phyloP scores from a whole-genome alignment of 2,888 invertebrate species.

The Oeneis ivallda region DNA sequence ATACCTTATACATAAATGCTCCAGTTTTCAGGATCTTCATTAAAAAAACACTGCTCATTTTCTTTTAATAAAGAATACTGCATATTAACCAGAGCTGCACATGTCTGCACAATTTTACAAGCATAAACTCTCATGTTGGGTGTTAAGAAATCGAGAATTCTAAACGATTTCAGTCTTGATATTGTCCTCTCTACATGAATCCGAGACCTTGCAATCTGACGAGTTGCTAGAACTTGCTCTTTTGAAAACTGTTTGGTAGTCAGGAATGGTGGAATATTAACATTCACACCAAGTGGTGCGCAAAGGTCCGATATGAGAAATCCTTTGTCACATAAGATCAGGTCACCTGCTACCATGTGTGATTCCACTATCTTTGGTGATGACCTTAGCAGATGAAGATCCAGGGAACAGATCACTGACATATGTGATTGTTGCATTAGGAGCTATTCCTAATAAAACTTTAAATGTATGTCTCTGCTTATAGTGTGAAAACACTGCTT shows the following conservation, averaged over 20 bases:
- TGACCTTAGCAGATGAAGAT: background rate
- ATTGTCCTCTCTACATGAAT: slow-evolving; percentile 5
- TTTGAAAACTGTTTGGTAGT: background rate
- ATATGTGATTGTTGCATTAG: too few species aligned
- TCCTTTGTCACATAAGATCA: background rate
- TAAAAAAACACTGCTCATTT: too few species aligned
- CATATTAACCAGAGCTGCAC: slow-evolving; percentile 6
- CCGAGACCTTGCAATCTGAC: background rate
- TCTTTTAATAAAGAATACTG: background rate
- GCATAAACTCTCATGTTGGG: slow-evolving; percentile 1
- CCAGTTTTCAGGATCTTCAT: too few species aligned
- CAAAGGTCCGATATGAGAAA: slow-evolving; percentile 1
- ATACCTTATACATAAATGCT: too few species aligned
- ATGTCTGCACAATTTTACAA: slow-evolving; percentile 5
- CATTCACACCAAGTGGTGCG: slow-evolving; percentile 1
- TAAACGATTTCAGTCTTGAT: background rate
- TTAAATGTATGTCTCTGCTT: too few species aligned
- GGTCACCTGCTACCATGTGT: background rate
- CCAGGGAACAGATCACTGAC: background rate
- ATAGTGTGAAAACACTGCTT: too few species aligned
- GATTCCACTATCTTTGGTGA: background rate
- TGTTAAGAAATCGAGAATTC: background rate
- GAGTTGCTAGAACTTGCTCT: background rate
- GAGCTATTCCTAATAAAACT: too few species aligned
- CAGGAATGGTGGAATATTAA: slow-evolving; percentile 3